Conservation (phyloP, 2,113 vertebrate species). For the Eulemur rufifrons region DNA sequence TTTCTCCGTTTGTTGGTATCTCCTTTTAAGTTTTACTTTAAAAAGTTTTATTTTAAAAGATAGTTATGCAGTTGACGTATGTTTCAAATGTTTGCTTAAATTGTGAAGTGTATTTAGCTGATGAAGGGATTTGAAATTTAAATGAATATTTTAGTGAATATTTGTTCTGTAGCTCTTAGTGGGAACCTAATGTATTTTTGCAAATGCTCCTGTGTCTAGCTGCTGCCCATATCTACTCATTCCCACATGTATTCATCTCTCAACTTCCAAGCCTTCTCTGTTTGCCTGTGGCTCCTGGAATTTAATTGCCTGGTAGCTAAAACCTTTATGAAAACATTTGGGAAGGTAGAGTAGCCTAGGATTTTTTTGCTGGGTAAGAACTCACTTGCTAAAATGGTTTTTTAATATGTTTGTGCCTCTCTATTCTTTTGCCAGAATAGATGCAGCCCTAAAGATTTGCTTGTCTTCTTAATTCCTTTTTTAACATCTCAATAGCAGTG, state of each 20-base stretch:
- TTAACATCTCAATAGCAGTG: constrained; percentile 16
- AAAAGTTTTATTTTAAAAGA: background rate
- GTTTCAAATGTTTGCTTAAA: constrained; percentile 50
- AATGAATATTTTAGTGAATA: constrained; percentile 27
- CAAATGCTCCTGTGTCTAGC: background rate
- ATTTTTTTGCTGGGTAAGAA: constrained; percentile 48
- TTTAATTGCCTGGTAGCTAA: constrained; percentile 36
- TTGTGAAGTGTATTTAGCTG: background rate
- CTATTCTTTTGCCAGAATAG: constrained; percentile 18
- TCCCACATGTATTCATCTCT: background rate
- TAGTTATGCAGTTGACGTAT: background rate
- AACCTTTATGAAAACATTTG: constrained; percentile 38
- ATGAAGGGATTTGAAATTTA: constrained; percentile 20
- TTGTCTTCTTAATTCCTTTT: constrained; percentile 32
- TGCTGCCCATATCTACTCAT: background rate
- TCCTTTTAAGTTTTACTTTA: constrained; percentile 42
- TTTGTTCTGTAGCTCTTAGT: background rate
- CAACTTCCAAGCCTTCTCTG: background rate
- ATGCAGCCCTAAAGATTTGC: constrained; percentile 36
- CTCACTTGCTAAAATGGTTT: constrained; percentile 38
- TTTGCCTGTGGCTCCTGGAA: background rate
- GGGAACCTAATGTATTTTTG: constrained; percentile 1
- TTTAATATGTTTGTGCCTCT: constrained; percentile 33
- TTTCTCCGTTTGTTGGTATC: background rate
- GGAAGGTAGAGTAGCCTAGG: background rate